Base-by-base conservation (phyloP, 2,113 vertebrate species). In the Ceratotherium simum region DNA sequence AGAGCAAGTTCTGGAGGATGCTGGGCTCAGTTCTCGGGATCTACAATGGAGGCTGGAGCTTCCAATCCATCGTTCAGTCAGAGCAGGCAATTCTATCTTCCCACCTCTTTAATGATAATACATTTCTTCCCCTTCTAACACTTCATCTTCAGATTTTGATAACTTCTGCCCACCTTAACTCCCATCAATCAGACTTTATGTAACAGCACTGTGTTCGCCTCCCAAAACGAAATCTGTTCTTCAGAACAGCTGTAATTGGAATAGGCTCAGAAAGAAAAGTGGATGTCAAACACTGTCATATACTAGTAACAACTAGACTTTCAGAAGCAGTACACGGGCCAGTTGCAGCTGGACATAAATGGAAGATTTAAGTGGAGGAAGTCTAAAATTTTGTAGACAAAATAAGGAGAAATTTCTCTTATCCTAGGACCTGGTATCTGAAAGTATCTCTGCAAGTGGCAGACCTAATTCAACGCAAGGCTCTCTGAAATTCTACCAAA, bases 141-240 rank as follows among this genome's bases (percentile, higher is more conserved):
- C 91, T 42, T 81, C 75, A 75, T 97, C 90, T 97, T 98, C 97
- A 98, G 95, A 91, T 97, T 98, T 95, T 98, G 98, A 98, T 98
- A 97, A 98, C 97, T 98, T 97, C 98, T 98, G 95, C 99, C 98
- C 97, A 98, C 99, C 98, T 98, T 90, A 95, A 92, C 92, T 98
- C 81, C 97, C 96, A 98, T 99, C 98, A 99, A 97, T 99, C 98
- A 99, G 98, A 86, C 83, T 98, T 99, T 99, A 99, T 91, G 51
- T 99, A 99, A 99, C 29, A 72, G 95, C 8, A 6, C 76, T 65
- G 65, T 90, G 84, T 86, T 94, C 96, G 84, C 95, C 97, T 98
- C 98, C 90, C 62, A 94, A 98, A 98, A 96, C 90, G 85, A 98
- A 98, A 98, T 85, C 98, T 97, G 92, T 97, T 98, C 98, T 98